Evolutionary conservation across 2,113 vertebrate genomes (phyloP).

Genomic region (Trichomycterus rosablanca): DNA sequence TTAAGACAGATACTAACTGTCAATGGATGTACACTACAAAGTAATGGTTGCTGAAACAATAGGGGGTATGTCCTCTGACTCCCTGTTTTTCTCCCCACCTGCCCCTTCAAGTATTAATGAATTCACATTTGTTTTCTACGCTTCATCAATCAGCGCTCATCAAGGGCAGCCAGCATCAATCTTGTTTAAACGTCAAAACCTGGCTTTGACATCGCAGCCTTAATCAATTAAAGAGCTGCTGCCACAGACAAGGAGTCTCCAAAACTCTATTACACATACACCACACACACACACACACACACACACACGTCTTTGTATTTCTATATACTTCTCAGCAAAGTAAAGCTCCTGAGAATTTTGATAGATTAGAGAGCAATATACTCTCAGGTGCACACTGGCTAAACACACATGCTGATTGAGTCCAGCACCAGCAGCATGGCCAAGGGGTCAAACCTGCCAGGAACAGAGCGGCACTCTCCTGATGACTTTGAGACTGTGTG

Average conservation of each 20-base stretch:
- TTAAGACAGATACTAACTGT: too few species aligned
- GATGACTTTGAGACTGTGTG: conserved; percentile 21
- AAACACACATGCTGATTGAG: conserved; percentile 31
- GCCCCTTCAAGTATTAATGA: neutral
- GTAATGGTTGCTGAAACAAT: too few species aligned
- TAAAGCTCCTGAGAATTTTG: conserved; percentile 44
- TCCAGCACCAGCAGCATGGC: conserved; percentile 14
- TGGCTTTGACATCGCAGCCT: conserved; percentile 36
- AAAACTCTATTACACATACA: neutral
- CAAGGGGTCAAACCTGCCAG: conserved; percentile 15
- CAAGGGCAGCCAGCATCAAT: conserved; percentile 38
- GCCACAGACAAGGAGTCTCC: conserved; percentile 28
- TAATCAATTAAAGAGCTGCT: conserved; percentile 40
- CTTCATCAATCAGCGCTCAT: conserved; percentile 28
- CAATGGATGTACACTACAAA: too few species aligned
- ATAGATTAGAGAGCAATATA: conserved; percentile 36
- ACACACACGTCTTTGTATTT: neutral
- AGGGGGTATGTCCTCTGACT: too few species aligned
- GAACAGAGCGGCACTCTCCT: neutral
- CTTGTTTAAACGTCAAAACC: conserved; percentile 33
- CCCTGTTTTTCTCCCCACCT: neutral
- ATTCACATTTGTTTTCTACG: conserved; percentile 29
- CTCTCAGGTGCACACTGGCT: conserved; percentile 30
- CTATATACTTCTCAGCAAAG: conserved; percentile 17
- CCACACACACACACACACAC: neutral